These are phyloP conservation scores for Epizoanthus ramosus DNA, from an alignment of 92 coral and sea anemone species.

Conservation along the genomic window DNA sequence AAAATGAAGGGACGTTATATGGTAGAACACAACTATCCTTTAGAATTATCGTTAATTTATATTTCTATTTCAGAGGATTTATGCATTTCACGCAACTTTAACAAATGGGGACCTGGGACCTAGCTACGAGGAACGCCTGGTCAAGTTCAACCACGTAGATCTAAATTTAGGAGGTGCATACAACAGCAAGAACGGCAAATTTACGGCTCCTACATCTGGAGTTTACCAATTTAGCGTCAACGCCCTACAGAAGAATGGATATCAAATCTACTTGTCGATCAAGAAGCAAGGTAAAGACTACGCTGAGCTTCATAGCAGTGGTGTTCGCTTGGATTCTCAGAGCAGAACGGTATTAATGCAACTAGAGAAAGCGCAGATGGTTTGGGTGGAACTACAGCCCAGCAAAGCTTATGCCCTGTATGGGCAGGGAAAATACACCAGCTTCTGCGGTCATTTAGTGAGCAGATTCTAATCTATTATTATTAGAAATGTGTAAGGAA, in stretches of 20 bases:
- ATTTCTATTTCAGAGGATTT: slow-evolving; percentile 15
- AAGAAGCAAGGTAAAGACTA: slow-evolving; percentile 41
- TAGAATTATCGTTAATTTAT: background rate
- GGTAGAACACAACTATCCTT: background rate
- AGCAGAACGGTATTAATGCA: slow-evolving; percentile 46
- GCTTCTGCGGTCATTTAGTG: slow-evolving; percentile 48
- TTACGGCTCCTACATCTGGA: slow-evolving; percentile 50
- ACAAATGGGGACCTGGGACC: slow-evolving; percentile 52
- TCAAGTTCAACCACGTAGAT: slow-evolving; percentile 50
- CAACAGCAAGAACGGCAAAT: slow-evolving; percentile 37
- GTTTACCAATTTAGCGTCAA: slow-evolving; percentile 47
- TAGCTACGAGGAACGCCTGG: slow-evolving; percentile 43
- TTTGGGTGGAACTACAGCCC: slow-evolving; percentile 46
- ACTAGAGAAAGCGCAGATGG: slow-evolving; percentile 42
- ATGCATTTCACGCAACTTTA: slow-evolving; percentile 53
- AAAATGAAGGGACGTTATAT: background rate
- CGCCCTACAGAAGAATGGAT: slow-evolving; percentile 45
- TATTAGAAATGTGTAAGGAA: too few species aligned
- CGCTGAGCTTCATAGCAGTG: slow-evolving; percentile 40
- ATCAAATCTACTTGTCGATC: slow-evolving; percentile 28
- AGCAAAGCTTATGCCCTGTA: slow-evolving; percentile 37
- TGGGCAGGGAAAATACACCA: slow-evolving; percentile 53
- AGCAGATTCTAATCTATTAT: background rate
- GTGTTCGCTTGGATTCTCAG: slow-evolving; percentile 41
- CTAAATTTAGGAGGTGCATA: slow-evolving; percentile 47